A percentile compares a stretch with the other conserved stretches of the same genome.
These are phyloP conservation scores for Anas capensis DNA, from an alignment of 2,797 vertebrate genomes.

Conservation along the genomic window DNA sequence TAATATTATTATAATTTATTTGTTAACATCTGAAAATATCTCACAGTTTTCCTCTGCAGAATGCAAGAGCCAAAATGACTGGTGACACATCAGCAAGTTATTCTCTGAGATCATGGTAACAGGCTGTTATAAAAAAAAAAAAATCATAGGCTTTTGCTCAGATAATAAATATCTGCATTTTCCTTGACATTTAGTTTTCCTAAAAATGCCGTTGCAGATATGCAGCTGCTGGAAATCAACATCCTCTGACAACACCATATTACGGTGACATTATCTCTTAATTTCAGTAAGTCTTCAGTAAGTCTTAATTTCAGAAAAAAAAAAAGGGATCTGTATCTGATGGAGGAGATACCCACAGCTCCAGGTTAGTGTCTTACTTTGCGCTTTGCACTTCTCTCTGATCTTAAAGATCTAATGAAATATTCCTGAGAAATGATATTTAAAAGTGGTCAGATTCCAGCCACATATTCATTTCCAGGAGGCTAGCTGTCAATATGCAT, in stretches of 20 bases:
- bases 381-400: neutral
- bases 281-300: conserved; percentile 42
- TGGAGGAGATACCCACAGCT: neutral
- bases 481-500: neutral
- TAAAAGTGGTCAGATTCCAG: neutral
- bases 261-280: conserved; percentile 40
- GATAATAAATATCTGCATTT: conserved; percentile 44
- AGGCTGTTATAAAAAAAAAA: conserved; percentile 24
- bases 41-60: neutral
- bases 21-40: neutral
- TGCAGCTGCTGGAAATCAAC: conserved; percentile 13
- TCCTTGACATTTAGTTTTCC: conserved; percentile 53
- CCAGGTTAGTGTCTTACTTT: neutral
- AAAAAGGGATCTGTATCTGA: neutral
- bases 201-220: conserved; percentile 44
- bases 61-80: neutral
- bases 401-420: neutral
- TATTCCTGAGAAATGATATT: neutral
- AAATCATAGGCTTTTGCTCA: conserved; percentile 9
- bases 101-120: neutral
- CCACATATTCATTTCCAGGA: neutral
- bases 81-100: neutral
- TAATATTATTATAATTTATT: neutral
- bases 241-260: conserved; percentile 5
- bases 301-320: conserved; percentile 43